Percentiles rank a stretch among this genome's conserved stretches.
These are phyloP conservation scores for Gymnocheta viridis DNA, from an alignment of 2,888 invertebrate species.

Conservation along the genomic window DNA sequence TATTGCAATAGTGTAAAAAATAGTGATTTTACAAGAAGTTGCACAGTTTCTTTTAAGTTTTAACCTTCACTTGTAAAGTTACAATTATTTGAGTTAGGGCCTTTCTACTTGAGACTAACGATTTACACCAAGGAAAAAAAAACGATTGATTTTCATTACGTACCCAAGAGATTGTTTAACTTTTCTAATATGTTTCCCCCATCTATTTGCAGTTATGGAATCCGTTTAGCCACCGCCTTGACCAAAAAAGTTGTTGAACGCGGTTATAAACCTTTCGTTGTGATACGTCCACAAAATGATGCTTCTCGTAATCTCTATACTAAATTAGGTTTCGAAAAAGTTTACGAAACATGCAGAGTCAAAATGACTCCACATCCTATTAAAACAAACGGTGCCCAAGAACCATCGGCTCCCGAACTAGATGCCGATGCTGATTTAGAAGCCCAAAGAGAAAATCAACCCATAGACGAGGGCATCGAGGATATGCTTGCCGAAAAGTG, in stretches of 20 bases:
- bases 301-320: slow-evolving; percentile 92
- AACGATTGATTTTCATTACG: too few species aligned
- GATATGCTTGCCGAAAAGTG: slow-evolving; percentile 82
- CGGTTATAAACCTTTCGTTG: slow-evolving; percentile 92
- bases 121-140: too few species aligned
- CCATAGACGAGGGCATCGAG: slow-evolving; percentile 80
- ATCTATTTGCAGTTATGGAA: slow-evolving; percentile 84
- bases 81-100: too few species aligned
- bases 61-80: too few species aligned
- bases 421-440: slow-evolving; percentile 67
- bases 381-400: slow-evolving; percentile 72
- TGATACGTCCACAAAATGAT: slow-evolving; percentile 93
- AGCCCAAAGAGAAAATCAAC: slow-evolving; percentile 75
- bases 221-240: slow-evolving; percentile 87
- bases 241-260: slow-evolving; percentile 87
- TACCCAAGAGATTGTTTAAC: not conserved
- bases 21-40: too few species aligned
- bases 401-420: slow-evolving; percentile 64
- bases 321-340: slow-evolving; percentile 91
- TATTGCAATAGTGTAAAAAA: too few species aligned
- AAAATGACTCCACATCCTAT: slow-evolving; percentile 85
- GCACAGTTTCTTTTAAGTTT: too few species aligned
- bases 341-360: slow-evolving; percentile 91
- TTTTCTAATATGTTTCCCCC: not conserved
- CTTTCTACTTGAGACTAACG: too few species aligned